phyloP scores from a whole-genome alignment of 2,888 invertebrate species.

The Spilarctia lutea region DNA sequence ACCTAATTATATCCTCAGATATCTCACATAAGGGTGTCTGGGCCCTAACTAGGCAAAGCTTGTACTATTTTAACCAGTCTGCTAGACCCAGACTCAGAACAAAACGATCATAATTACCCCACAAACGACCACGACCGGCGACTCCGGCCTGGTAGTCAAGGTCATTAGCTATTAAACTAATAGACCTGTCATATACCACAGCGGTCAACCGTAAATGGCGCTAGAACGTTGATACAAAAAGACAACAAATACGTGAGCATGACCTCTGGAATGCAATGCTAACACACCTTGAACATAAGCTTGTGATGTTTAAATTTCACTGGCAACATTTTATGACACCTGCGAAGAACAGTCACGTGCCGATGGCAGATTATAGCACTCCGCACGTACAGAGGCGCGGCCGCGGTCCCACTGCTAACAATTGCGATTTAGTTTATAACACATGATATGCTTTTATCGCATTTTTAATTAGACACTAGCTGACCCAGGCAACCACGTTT shows the following conservation, averaged over 20 bases:
- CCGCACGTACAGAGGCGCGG: constrained; percentile 40
- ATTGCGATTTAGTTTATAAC: constrained; percentile 4
- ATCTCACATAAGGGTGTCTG: too few species aligned
- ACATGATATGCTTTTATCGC: background rate
- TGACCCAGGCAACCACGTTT: too few species aligned
- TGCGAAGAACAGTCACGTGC: constrained; percentile 37
- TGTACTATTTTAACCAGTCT: too few species aligned
- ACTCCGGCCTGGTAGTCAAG: too few species aligned
- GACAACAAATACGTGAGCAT: background rate
- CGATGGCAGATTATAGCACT: constrained; percentile 42
- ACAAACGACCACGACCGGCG: too few species aligned
- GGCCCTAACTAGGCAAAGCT: too few species aligned
- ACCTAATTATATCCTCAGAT: too few species aligned
- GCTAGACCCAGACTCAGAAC: too few species aligned
- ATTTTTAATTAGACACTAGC: background rate
- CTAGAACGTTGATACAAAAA: background rate
- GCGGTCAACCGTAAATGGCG: background rate
- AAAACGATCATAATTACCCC: too few species aligned
- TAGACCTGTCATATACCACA: background rate
- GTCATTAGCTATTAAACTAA: too few species aligned
- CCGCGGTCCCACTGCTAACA: background rate
- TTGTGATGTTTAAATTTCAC: constrained; percentile 47
- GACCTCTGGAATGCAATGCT: background rate
- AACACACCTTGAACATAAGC: constrained; percentile 7
- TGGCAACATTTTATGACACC: constrained; percentile 37